Evolutionary conservation across 2,888 invertebrate genomes (phyloP).

Genomic region (Allolobophora icterica): DNA sequence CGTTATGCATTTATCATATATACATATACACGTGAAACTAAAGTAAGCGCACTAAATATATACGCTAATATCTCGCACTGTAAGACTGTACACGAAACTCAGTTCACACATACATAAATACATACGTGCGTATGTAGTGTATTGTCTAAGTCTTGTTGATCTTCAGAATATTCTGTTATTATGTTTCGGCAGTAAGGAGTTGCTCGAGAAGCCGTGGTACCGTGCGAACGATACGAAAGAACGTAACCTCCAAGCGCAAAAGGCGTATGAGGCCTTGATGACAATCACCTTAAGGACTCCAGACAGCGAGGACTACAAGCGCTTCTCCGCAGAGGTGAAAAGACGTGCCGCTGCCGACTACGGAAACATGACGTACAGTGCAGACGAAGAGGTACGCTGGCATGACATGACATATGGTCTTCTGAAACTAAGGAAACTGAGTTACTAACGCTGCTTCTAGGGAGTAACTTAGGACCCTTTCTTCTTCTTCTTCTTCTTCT

Average conservation of each 20-base stretch:
- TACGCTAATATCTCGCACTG: too few species aligned
- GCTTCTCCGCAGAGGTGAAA: slow-evolving; percentile 59
- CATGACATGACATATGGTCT: too few species aligned
- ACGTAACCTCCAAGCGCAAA: slow-evolving; percentile 74
- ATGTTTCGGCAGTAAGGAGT: slow-evolving; percentile 57
- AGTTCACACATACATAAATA: too few species aligned
- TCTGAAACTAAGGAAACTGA: too few species aligned
- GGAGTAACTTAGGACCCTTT: too few species aligned
- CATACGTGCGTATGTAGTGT: too few species aligned
- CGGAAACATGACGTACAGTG: slow-evolving; percentile 45
- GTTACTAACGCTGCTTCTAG: too few species aligned
- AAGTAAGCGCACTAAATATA: too few species aligned
- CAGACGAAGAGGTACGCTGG: slow-evolving; percentile 1
- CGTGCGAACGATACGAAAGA: slow-evolving; percentile 80
- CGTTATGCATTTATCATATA: too few species aligned
- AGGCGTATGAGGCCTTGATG: slow-evolving; percentile 63
- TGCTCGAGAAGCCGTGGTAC: slow-evolving; percentile 80
- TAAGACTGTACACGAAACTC: too few species aligned
- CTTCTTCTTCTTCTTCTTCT: too few species aligned
- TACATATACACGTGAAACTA: too few species aligned
- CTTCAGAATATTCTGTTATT: slow-evolving; percentile 32
- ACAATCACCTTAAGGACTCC: slow-evolving; percentile 63
- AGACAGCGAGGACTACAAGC: slow-evolving; percentile 58
- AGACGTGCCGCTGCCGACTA: slow-evolving; percentile 55
- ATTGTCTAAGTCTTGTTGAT: slow-evolving; percentile 31